Percentiles rank a stretch among this genome's conserved stretches.
Conservation (phyloP, 2,113 vertebrate species). For the Vidua chalybeata region DNA sequence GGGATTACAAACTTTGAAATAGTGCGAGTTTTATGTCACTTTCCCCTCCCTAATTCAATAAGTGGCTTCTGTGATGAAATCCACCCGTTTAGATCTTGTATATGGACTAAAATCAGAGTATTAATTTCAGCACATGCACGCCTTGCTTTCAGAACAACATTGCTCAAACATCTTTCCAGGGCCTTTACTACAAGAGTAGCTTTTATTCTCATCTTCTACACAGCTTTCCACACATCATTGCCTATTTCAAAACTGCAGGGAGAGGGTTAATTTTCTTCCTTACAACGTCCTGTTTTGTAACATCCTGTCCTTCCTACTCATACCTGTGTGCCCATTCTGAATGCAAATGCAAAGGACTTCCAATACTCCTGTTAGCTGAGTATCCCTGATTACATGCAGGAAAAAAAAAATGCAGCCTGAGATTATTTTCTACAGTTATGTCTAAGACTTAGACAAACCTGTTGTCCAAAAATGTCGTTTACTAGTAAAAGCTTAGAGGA, state of each 20-base stretch:
- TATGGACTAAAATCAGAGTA: background rate
- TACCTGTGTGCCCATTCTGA: background rate
- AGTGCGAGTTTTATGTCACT: background rate
- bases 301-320: slow-evolving; percentile 9
- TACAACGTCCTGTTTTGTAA: slow-evolving; percentile 37
- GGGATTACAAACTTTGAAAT: background rate
- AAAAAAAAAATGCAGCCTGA: background rate
- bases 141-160: background rate
- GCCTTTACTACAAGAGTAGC: background rate
- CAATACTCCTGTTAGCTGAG: background rate
- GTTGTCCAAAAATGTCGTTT: background rate
- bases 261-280: slow-evolving; percentile 4
- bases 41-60: background rate
- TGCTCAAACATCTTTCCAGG: background rate
- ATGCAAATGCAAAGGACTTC: background rate
- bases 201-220: background rate
- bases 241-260: slow-evolving; percentile 5
- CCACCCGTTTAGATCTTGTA: background rate
- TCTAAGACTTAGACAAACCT: background rate
- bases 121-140: fast-evolving
- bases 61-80: background rate
- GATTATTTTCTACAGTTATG: background rate
- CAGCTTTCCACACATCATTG: background rate
- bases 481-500: background rate
- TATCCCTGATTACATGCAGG: background rate